Percentiles rank a stretch among this genome's conserved stretches.
phyloP scores from a whole-genome alignment of 37 sponge, comb jelly and placozoan genomes.

The Agelas oroides region DNA sequence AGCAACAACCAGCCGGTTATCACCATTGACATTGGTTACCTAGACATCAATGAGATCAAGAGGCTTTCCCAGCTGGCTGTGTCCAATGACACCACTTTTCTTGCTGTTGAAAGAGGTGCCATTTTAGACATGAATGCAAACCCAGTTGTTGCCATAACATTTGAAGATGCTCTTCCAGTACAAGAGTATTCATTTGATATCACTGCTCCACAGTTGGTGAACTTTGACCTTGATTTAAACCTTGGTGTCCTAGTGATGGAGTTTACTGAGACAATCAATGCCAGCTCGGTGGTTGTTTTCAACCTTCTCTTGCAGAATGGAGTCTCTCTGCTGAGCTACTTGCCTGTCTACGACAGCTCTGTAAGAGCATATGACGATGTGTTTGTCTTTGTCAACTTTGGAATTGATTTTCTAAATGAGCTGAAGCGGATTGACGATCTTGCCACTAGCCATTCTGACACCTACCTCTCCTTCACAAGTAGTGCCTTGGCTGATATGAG shows the following conservation, averaged over 20 bases:
- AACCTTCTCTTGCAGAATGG: constrained; percentile 71
- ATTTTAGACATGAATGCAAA: constrained; percentile 86
- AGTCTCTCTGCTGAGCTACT: constrained; percentile 1
- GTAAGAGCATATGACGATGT: constrained; percentile 29
- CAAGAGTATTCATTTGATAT: constrained; percentile 48
- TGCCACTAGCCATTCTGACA: constrained; percentile 49
- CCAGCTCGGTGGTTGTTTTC: constrained; percentile 54
- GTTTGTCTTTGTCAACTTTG: constrained; percentile 67
- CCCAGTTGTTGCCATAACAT: constrained; percentile 43
- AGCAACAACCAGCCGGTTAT: constrained; percentile 62
- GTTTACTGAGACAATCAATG: constrained; percentile 90
- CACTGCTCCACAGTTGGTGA: constrained; percentile 56
- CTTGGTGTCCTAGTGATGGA: constrained; percentile 64
- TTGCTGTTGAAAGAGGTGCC: constrained; percentile 34
- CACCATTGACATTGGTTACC: constrained; percentile 59
- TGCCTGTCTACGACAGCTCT: constrained; percentile 69
- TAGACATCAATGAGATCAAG: constrained; percentile 85
- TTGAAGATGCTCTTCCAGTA: constrained; percentile 26
- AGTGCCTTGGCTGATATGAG: constrained; percentile 81
- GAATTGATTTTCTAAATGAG: constrained; percentile 68
- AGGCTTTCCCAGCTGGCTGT: constrained; percentile 58
- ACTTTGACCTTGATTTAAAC: constrained; percentile 81
- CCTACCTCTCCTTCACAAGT: constrained; percentile 73
- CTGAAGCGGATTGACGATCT: constrained; percentile 68
- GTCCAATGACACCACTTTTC: constrained; percentile 62